These are phyloP conservation scores for Ciconia maguari DNA, from an alignment of 2,113 vertebrate species.

Conservation along the genomic window DNA sequence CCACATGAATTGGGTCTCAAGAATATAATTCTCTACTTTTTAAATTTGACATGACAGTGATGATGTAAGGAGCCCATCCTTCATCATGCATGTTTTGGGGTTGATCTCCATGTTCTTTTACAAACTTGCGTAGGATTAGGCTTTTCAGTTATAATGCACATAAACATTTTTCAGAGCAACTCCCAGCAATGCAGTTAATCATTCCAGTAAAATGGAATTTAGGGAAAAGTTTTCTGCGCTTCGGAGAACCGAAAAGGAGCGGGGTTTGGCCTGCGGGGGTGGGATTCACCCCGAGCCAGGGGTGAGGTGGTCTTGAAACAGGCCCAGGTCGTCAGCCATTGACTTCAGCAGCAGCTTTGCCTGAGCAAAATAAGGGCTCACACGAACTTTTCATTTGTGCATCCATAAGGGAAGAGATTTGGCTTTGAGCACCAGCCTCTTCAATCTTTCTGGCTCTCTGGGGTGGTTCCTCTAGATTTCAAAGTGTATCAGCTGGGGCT, in stretches of 20 bases:
- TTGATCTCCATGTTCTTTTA: background rate
- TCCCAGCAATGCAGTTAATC: background rate
- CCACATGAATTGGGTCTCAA: background rate
- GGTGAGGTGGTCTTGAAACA: background rate
- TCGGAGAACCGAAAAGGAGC: background rate
- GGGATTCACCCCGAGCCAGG: background rate
- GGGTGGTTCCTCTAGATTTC: slow-evolving; percentile 1
- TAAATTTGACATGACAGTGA: background rate
- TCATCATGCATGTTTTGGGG: background rate
- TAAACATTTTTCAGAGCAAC: background rate
- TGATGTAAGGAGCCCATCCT: background rate
- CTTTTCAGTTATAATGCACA: background rate
- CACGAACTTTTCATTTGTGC: background rate
- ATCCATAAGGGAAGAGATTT: background rate
- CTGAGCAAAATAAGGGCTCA: background rate
- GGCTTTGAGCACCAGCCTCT: background rate
- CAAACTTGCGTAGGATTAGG: background rate
- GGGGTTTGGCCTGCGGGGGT: background rate
- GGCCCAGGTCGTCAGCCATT: background rate
- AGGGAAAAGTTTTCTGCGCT: background rate
- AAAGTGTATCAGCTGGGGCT: background rate
- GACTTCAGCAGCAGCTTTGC: background rate
- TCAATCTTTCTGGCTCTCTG: background rate
- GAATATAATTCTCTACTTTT: background rate
- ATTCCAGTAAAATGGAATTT: background rate